phyloP scores from a whole-genome alignment of 2,888 invertebrate genomes.

The Pardosa pseudoannulata region DNA sequence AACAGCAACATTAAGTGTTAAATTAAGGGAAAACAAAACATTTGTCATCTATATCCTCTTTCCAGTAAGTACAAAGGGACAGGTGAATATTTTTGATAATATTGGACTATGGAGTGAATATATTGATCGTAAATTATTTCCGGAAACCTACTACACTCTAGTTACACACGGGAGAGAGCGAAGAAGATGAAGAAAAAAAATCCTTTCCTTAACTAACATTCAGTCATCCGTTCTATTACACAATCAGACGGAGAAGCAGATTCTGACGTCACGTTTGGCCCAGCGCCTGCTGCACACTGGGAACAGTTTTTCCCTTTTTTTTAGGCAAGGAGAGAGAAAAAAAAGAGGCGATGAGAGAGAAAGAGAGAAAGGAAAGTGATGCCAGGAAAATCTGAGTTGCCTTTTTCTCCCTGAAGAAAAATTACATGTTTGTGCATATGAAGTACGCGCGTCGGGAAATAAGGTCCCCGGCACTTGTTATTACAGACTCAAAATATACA shows the following conservation, averaged over 20 bases:
- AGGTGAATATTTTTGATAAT: no score
- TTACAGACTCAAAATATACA: no score
- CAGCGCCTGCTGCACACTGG: background rate
- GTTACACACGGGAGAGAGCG: no score
- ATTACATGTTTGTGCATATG: background rate
- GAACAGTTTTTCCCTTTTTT: background rate
- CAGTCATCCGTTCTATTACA: conserved; percentile 11
- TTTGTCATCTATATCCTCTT: no score
- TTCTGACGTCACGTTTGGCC: conserved; percentile 8
- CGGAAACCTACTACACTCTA: no score
- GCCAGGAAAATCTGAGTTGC: background rate
- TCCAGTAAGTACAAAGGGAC: no score
- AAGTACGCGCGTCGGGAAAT: background rate
- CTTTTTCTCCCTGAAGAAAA: background rate
- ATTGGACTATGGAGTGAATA: no score
- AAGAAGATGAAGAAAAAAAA: no score
- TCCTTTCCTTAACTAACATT: background rate
- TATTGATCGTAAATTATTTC: no score
- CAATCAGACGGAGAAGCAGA: conserved; percentile 1
- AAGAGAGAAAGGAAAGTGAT: background rate
- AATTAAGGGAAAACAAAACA: no score
- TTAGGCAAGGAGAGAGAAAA: background rate
- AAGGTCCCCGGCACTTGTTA: no score
- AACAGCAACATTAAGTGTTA: no score
- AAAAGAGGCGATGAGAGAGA: background rate